Conservation (phyloP, 2,113 vertebrate genomes). For the Perca flavescens region DNA sequence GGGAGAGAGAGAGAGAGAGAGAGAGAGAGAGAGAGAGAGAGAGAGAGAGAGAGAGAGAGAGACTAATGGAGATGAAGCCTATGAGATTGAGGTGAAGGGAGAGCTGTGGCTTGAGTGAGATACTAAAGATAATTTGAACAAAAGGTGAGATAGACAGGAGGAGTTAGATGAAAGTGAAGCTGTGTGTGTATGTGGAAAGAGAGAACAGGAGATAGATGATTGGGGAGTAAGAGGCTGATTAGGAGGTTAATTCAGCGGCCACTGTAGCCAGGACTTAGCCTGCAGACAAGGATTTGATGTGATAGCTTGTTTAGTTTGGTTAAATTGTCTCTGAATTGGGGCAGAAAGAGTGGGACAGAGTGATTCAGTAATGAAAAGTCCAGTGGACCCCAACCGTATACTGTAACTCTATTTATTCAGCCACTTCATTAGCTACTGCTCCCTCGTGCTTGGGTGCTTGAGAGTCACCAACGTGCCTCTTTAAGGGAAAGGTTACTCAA, state of each 20-base stretch:
- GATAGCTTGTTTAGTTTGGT: constrained; percentile 84
- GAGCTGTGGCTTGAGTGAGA: constrained; percentile 63
- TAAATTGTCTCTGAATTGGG: constrained; percentile 76
- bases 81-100: constrained; percentile 60
- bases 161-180: constrained; percentile 46
- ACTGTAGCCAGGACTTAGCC: constrained; percentile 66
- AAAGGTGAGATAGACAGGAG: constrained; percentile 57
- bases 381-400: constrained; percentile 63
- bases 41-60: constrained; percentile 36
- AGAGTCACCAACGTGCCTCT: constrained; percentile 71
- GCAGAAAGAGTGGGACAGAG: constrained; percentile 71
- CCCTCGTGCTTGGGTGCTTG: constrained; percentile 55
- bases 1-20: constrained; percentile 36
- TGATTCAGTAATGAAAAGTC: constrained; percentile 80
- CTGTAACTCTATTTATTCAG: constrained; percentile 79
- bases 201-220: constrained; percentile 66
- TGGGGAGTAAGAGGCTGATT: constrained; percentile 65
- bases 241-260: constrained; percentile 77
- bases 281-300: constrained; percentile 77
- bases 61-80: constrained; percentile 61
- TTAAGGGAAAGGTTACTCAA: constrained; percentile 81
- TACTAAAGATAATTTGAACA: constrained; percentile 56
- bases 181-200: constrained; percentile 43
- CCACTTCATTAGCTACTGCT: constrained; percentile 76
- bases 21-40: constrained; percentile 26